Evolutionary conservation across 92 coral and sea anemone species (phyloP).

Genomic region (Palythoa caribaeorum): DNA sequence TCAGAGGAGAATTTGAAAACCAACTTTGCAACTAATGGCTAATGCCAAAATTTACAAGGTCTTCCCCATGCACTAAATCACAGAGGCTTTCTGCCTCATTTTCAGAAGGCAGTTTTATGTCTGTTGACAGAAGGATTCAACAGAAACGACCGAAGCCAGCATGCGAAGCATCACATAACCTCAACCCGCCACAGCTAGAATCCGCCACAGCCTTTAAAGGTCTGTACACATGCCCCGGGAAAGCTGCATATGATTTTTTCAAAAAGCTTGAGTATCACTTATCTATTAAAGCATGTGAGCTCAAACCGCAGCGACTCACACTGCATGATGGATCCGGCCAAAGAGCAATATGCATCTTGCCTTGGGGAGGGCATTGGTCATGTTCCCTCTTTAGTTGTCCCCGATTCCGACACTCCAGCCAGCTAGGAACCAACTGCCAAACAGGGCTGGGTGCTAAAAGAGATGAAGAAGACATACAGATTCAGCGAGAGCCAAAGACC

Average conservation of each 20-base stretch:
- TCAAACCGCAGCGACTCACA: conserved; percentile 12
- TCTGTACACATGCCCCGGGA: conserved; percentile 17
- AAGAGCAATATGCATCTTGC: conserved; percentile 13
- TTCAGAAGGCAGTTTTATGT: conserved; percentile 8
- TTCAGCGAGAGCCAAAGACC: background rate
- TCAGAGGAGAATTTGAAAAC: background rate
- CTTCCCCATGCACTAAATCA: background rate
- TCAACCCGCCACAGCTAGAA: background rate
- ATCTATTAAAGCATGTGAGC: conserved; percentile 11
- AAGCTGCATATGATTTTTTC: background rate
- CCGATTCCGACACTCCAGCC: background rate
- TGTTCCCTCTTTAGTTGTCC: conserved; percentile 22
- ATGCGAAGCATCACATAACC: background rate
- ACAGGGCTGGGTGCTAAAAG: background rate
- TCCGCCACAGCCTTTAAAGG: background rate
- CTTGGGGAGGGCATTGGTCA: conserved; percentile 6
- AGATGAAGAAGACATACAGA: conserved; percentile 6
- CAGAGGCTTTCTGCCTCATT: background rate
- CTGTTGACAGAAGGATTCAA: background rate
- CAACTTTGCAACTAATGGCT: background rate
- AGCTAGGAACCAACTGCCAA: conserved; percentile 9
- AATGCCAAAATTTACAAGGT: background rate
- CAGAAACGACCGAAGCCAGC: conserved; percentile 1
- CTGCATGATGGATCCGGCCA: conserved; percentile 2
- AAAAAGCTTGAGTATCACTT: background rate